Conservation (phyloP, 2,888 invertebrate genomes). For the Euphydryas editha region DNA sequence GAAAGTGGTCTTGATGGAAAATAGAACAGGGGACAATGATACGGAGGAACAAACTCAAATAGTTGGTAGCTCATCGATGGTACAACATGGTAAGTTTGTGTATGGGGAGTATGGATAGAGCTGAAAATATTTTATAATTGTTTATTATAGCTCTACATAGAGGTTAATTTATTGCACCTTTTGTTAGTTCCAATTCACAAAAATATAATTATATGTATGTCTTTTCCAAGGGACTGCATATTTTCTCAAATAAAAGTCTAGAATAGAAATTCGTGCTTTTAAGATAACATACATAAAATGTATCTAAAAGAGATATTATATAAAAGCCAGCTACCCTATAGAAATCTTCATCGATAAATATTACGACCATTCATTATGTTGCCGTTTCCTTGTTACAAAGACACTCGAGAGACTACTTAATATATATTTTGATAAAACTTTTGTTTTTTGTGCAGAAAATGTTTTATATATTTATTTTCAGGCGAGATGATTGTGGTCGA, state of each 20-base stretch:
- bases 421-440: not conserved
- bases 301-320: not conserved
- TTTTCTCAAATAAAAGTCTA: not conserved
- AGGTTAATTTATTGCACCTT: too few relatives aligned
- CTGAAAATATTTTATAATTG: not conserved
- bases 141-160: too few relatives aligned
- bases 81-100: conserved; percentile 73
- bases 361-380: not conserved
- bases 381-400: not conserved
- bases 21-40: conserved; percentile 77
- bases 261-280: not conserved
- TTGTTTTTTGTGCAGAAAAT: not conserved
- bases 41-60: conserved; percentile 81
- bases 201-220: too few relatives aligned
- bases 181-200: too few relatives aligned
- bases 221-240: too few relatives aligned
- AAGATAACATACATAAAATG: not conserved
- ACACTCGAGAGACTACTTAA: not conserved
- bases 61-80: conserved; percentile 80
- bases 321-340: not conserved
- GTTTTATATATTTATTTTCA: conserved; percentile 47
- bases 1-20: conserved; percentile 86
- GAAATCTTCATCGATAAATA: not conserved
- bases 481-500: conserved; percentile 85
- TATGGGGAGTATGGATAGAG: not conserved